These are phyloP conservation scores for Himantopus leucocephalus DNA, from an alignment of 2,113 vertebrate species.

Conservation along the genomic window DNA sequence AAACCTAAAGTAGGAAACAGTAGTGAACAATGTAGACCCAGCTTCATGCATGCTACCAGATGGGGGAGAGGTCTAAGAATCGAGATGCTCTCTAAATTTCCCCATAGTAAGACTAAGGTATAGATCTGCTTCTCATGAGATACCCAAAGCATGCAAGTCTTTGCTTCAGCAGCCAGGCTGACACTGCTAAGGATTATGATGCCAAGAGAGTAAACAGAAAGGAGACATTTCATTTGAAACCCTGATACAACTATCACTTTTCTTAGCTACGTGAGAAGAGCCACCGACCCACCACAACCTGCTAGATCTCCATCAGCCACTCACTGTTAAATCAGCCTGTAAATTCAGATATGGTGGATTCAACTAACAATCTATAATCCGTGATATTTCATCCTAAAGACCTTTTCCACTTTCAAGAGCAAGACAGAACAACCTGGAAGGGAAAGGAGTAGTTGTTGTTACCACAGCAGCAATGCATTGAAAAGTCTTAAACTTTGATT, in stretches of 20 bases:
- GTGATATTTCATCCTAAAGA: background rate
- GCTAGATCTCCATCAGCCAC: background rate
- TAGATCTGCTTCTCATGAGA: background rate
- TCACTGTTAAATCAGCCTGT: background rate
- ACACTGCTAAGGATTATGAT: background rate
- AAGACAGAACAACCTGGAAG: background rate
- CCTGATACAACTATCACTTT: background rate
- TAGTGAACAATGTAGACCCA: background rate
- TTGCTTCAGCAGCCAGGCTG: background rate
- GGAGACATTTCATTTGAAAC: background rate
- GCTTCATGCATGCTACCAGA: background rate
- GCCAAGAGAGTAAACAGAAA: background rate
- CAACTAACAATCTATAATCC: background rate
- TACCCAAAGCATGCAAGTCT: background rate
- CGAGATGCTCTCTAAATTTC: background rate
- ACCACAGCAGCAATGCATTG: background rate
- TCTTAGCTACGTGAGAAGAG: background rate
- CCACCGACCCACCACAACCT: background rate
- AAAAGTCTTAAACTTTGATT: background rate
- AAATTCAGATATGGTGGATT: background rate
- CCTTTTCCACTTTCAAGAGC: background rate
- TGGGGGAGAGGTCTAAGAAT: background rate
- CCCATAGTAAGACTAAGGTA: background rate
- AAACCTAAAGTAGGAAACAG: background rate
- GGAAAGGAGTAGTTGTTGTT: background rate